phyloP scores from a whole-genome alignment of 92 coral and sea anemone species.

The Galaxea fascicularis region DNA sequence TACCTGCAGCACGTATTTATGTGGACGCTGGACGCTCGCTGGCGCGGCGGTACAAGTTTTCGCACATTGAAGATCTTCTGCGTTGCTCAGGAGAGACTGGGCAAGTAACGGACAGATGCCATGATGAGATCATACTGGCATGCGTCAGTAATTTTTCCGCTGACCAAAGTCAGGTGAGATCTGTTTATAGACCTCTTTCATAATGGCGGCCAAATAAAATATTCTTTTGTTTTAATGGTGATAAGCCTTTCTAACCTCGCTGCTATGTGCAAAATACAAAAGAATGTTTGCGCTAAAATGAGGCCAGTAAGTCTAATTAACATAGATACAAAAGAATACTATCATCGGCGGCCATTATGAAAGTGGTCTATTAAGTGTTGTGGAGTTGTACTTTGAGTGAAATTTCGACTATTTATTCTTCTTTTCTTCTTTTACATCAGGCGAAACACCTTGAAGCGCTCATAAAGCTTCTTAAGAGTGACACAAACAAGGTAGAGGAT shows the following conservation, averaged over 20 bases:
- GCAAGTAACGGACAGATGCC: slow-evolving; percentile 86
- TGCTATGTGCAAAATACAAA: too few species aligned
- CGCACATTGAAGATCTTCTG: slow-evolving; percentile 85
- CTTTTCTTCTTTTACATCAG: slow-evolving; percentile 27
- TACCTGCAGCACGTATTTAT: slow-evolving; percentile 88
- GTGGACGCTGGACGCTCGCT: slow-evolving; percentile 88
- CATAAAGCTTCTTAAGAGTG: slow-evolving; percentile 83
- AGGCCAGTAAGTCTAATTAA: too few species aligned
- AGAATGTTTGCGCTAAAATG: too few species aligned
- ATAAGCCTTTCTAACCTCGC: too few species aligned
- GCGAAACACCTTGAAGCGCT: slow-evolving; percentile 91
- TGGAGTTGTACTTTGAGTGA: background rate
- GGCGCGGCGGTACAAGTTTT: slow-evolving; percentile 89
- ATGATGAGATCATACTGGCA: slow-evolving; percentile 91
- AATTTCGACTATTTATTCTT: background rate
- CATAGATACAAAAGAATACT: too few species aligned
- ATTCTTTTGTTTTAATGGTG: too few species aligned
- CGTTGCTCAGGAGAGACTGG: slow-evolving; percentile 89
- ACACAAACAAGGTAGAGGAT: slow-evolving; percentile 82
- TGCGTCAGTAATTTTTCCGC: slow-evolving; percentile 85
- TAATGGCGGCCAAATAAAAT: too few species aligned
- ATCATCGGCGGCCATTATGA: too few species aligned
- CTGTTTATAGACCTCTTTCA: too few species aligned
- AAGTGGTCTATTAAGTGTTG: too few species aligned
- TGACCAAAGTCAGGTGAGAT: slow-evolving; percentile 88